Percentiles rank a stretch among this genome's conserved stretches.
These are phyloP conservation scores for Pentalonia nigronervosa DNA, from an alignment of 1,140 invertebrate species.

Conservation along the genomic window DNA sequence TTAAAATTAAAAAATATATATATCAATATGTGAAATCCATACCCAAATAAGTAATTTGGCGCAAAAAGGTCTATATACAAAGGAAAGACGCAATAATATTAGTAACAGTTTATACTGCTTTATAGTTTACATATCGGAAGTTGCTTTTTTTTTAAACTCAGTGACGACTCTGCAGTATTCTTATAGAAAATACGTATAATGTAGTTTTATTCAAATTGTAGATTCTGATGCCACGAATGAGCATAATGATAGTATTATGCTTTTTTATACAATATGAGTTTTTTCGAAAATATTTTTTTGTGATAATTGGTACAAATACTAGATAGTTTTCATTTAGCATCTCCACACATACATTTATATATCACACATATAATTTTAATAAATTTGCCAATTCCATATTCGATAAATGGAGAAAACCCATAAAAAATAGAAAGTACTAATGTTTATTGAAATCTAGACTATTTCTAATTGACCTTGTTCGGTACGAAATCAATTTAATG, in stretches of 20 bases:
- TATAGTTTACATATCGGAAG: background rate
- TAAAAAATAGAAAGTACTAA: background rate
- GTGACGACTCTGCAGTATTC: background rate
- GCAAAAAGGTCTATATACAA: background rate
- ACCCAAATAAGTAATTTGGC: background rate
- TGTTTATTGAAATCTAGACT: background rate
- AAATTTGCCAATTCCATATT: background rate
- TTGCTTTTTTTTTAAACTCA: background rate
- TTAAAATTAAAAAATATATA: background rate
- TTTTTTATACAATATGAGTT: background rate
- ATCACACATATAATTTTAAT: too few relatives aligned
- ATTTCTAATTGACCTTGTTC: background rate
- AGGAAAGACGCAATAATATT: background rate
- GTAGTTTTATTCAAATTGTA: background rate
- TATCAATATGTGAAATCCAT: background rate
- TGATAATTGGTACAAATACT: background rate
- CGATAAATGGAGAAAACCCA: background rate
- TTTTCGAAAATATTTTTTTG: background rate
- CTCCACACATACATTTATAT: background rate
- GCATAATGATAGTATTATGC: background rate
- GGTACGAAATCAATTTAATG: background rate
- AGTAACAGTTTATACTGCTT: background rate
- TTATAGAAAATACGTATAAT: background rate
- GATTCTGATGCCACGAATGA: background rate
- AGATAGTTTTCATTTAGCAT: background rate